A percentile compares a stretch with the other conserved stretches of the same genome.
These are phyloP conservation scores for Leucopsar rothschildi DNA, from an alignment of 2,113 vertebrate species.

Conservation along the genomic window DNA sequence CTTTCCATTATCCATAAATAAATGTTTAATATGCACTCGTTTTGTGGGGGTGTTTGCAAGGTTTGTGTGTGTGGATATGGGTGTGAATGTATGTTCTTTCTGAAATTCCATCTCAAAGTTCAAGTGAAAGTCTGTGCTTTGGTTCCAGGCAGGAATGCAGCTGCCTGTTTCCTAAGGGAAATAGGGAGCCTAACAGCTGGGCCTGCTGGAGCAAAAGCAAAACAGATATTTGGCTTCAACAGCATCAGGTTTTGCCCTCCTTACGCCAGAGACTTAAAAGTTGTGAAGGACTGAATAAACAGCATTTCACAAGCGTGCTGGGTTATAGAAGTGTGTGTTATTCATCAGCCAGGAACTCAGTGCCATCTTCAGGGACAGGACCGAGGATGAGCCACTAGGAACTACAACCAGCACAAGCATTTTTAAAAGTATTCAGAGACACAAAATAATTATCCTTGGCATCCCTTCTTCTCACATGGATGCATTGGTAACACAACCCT, in stretches of 20 bases:
- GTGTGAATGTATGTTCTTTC: background rate
- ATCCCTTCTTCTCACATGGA: background rate
- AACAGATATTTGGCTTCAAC: background rate
- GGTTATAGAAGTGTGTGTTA: background rate
- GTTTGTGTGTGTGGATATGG: too few species aligned
- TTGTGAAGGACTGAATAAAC: background rate
- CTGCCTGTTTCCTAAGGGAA: background rate
- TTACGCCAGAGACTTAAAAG: background rate
- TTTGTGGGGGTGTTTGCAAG: background rate
- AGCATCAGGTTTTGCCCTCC: background rate
- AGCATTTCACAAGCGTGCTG: background rate
- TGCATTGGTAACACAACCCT: background rate
- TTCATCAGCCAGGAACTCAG: background rate
- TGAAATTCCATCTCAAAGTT: background rate
- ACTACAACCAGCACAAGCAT: background rate
- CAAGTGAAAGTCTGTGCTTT: background rate
- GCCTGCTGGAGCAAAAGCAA: background rate
- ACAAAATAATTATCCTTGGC: background rate
- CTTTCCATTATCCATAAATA: background rate
- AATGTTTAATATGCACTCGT: background rate
- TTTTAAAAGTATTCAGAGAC: background rate
- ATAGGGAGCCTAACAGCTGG: background rate
- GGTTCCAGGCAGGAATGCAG: background rate
- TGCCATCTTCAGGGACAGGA: background rate
- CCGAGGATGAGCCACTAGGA: background rate